These are phyloP conservation scores for Erebia ligea DNA, from an alignment of 2,888 invertebrate species.

Conservation along the genomic window DNA sequence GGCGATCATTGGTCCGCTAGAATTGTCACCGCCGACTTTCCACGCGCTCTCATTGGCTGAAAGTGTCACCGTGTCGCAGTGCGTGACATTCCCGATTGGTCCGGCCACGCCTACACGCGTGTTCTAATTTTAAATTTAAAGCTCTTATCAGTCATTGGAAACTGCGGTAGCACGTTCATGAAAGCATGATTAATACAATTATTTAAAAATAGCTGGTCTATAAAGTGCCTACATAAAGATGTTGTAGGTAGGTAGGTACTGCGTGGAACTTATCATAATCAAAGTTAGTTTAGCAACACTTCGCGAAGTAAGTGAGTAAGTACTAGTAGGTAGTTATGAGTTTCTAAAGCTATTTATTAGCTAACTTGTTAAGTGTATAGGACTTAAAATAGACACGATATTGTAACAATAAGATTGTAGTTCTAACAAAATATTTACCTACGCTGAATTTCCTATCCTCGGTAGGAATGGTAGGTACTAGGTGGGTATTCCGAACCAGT, in stretches of 20 bases:
- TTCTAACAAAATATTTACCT: no score
- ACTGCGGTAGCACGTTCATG: constrained; percentile 5
- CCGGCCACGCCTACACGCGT: constrained; percentile 63
- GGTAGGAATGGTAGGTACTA: no score
- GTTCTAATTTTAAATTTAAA: constrained; percentile 50
- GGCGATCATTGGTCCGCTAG: constrained; percentile 59
- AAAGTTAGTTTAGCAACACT: no score
- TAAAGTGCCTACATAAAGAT: not conserved
- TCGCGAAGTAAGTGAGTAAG: no score
- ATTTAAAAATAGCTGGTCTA: not conserved
- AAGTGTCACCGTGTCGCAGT: constrained; percentile 77
- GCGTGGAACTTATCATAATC: no score
- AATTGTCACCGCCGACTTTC: constrained; percentile 70
- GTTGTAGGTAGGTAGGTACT: not conserved
- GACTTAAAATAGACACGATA: no score
- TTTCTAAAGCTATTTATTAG: no score
- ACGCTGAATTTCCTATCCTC: no score
- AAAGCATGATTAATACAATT: not conserved
- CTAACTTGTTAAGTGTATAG: no score
- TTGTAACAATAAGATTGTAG: no score
- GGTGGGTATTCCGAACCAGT: no score
- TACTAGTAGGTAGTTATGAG: no score
- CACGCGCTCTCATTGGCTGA: constrained; percentile 61
- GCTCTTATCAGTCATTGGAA: constrained; percentile 26
- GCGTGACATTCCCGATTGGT: constrained; percentile 75